These are phyloP conservation scores for Brachionus rubens DNA, from an alignment of 1,140 invertebrate species.

Conservation along the genomic window DNA sequence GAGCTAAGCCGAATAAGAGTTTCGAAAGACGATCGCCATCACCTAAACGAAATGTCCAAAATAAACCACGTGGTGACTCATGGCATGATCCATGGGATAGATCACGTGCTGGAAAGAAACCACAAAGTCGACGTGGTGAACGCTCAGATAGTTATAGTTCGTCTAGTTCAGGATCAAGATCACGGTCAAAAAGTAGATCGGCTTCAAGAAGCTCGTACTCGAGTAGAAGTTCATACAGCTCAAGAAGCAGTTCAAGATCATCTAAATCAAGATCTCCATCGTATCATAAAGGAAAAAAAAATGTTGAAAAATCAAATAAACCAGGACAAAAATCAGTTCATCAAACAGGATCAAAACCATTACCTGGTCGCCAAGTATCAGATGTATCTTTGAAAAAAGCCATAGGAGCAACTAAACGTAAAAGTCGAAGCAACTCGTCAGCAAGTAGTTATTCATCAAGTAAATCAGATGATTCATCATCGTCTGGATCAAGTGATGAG, in stretches of 20 bases:
- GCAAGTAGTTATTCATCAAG: conserved; percentile 43
- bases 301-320: neutral
- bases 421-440: conserved; percentile 38
- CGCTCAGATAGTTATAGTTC: conserved; percentile 32
- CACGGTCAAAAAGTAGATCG: conserved; percentile 23
- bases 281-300: neutral
- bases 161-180: conserved; percentile 10
- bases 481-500: conserved; percentile 14
- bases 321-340: neutral
- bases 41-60: neutral
- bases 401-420: neutral
- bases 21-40: conserved; percentile 9
- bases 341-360: neutral
- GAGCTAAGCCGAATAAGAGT: neutral
- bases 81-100: conserved; percentile 38
- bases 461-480: conserved; percentile 6
- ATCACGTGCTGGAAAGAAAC: neutral
- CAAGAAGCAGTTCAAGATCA: conserved; percentile 34
- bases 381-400: conserved; percentile 37
- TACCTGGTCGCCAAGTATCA: conserved; percentile 40
- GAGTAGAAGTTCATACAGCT: conserved; percentile 29
- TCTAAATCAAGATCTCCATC: neutral
- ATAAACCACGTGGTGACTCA: neutral
- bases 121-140: neutral
- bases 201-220: conserved; percentile 10